Base-by-base conservation (phyloP, 2,113 vertebrate genomes). In the Oreotrochilus melanogaster region DNA sequence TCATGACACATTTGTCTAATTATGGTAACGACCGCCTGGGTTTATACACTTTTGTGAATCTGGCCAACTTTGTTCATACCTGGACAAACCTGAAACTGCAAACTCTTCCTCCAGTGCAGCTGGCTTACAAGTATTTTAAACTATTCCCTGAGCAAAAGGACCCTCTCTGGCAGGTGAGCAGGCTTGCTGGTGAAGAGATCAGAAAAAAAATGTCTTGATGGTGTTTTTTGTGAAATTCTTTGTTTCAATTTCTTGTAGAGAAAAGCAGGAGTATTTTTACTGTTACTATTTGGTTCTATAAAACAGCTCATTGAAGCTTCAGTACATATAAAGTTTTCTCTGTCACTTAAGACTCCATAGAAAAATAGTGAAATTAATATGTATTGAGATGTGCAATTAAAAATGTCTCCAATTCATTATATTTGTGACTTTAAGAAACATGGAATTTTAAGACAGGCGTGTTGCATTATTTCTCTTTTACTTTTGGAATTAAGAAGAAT, bases 1-100 rank as follows among this genome's bases (percentile, higher is more conserved):
- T 99, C 96, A 99, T 99, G 99, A 99, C 99, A 14, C 99, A 99
- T 97, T 95, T 99, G 92, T 99, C 99, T 8, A 99, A 99, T 93
- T 99, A 99, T 1, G 99, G 99, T 22, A 99, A 99, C 9, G 99
- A 99, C 92, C 98, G 99, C 18, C 97, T 99, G 96, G 99, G 99
- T 18, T 96, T 99, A 14, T 99, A 99, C 95, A 99, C 99, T 2
- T 99, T 99, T 48, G 98, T 99, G 56, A 99, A 99, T 81, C 97
- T 99, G 97, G 99, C 98, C 88, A 99, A 99, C 95, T 99, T 99
- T 75, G 97, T 99, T 48, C 98, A 98, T 51, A 99, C 98, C 33
- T 99, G 99, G 99, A 99, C 99, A 33, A 99, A 99, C 96, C 97
- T 99, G 89, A 98, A 97, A 72, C 98, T 99, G 78, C 98, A 99